Conservation (phyloP, 2,113 vertebrate species). For the Pipa parva region DNA sequence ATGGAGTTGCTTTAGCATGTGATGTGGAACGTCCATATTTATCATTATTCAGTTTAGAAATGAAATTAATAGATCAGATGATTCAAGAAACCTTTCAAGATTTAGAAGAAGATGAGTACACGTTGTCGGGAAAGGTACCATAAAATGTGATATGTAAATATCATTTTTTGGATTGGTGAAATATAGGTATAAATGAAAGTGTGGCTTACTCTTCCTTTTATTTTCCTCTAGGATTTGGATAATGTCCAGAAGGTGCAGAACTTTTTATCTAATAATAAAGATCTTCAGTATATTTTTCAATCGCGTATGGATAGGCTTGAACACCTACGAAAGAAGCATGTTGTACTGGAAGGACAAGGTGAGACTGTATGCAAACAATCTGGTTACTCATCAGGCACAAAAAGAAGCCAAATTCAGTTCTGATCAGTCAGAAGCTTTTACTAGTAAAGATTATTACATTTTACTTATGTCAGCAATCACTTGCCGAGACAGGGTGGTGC, state of each 20-base stretch:
- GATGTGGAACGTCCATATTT: slow-evolving; percentile 6
- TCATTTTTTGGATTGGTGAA: background rate
- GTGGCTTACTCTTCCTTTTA: slow-evolving; percentile 22
- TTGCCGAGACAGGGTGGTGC: no score
- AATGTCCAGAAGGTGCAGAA: slow-evolving; percentile 21
- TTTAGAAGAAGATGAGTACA: slow-evolving; percentile 50
- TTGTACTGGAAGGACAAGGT: background rate
- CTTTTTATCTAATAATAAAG: slow-evolving; percentile 28
- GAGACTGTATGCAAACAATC: no score
- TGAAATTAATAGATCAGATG: slow-evolving; percentile 65
- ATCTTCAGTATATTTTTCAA: slow-evolving; percentile 36
- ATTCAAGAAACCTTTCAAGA: slow-evolving; percentile 58
- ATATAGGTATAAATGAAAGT: background rate
- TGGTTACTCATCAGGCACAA: no score
- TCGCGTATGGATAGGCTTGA: slow-evolving; percentile 27
- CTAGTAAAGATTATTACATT: no score
- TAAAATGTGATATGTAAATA: no score
- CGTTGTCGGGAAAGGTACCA: slow-evolving; percentile 49
- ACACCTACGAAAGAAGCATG: background rate
- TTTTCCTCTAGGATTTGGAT: background rate
- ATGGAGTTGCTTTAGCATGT: slow-evolving; percentile 51
- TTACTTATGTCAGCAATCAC: no score
- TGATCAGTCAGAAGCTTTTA: no score
- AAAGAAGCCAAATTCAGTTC: no score
- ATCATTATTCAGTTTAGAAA: slow-evolving; percentile 47